Base-by-base conservation (phyloP, 1,140 invertebrate species). In the Drosophila micromelanica region DNA sequence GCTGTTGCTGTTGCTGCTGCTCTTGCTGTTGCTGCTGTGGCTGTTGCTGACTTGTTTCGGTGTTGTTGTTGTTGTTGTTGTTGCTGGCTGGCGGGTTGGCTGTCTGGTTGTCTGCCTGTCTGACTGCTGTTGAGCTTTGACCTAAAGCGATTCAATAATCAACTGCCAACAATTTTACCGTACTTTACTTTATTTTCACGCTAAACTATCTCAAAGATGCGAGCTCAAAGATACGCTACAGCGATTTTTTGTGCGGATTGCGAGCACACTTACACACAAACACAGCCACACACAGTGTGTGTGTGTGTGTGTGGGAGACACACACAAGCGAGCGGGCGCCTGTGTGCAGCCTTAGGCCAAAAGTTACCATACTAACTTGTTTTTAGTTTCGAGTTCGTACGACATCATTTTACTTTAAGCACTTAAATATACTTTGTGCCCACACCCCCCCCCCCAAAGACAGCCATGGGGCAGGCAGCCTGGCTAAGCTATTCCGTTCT, bases 401-500 rank as follows among this genome's bases (percentile, higher is more conserved):
- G 87, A 90, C 87, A 90, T 90, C 87, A 90, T 90, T 90, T 90
- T 87, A 90, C 87, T 90, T 84, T 90, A 90, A 90, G 87, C 87
- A 87, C 87, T 90, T 90, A 90, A 90, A 90, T 89, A 89, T 89
- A 89, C 84, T 89, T 89, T 89, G 80, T 81, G 65, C 76, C 82
- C 69, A 84, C 80, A 77, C 81, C 73, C 55, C 61, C 56, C n/a
- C n/a, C n/a, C n/a, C n/a, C n/a, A n/a, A 35, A 64, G 49, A 52
- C 73, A 63, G 52, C 55, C 55, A 45, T 43, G 56, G 67, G 62
- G 30, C 49, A 43, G 51, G 60, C 73, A 65, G 42, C 13, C 38
- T 23, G 78, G 75, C 80, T 84, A 84, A 84, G 80, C 80, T 67
- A 54, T 57, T 20, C 63, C 49, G 27, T 65, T 61, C 71, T 69